Percentiles rank a stretch among this genome's conserved stretches.
Conservation (phyloP, 2,888 invertebrate genomes). For the Drosophila neotestacea region DNA sequence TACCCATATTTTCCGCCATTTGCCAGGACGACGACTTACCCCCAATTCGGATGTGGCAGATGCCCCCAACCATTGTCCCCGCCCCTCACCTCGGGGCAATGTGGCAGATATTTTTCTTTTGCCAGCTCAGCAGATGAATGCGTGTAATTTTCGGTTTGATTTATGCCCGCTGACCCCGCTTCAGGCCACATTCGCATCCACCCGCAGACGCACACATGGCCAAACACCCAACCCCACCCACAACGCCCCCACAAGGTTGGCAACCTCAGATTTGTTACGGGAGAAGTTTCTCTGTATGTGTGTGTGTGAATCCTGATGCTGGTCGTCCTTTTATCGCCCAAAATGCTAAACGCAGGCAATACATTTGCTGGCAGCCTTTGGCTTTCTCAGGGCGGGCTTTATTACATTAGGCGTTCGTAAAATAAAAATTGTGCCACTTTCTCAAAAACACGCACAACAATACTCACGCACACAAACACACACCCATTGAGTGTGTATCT, state of each 20-base stretch:
- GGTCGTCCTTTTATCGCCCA: conserved; percentile 70
- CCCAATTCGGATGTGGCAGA: conserved; percentile 37
- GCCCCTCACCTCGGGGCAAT: conserved; percentile 50
- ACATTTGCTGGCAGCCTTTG: conserved; percentile 60
- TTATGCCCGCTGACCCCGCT: conserved; percentile 79
- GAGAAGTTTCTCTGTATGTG: conserved; percentile 17
- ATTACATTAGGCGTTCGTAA: conserved; percentile 80
- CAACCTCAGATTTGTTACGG: conserved; percentile 76
- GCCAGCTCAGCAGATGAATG: conserved; percentile 82
- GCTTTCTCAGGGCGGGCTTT: conserved; percentile 72
- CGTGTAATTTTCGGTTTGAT: conserved; percentile 83
- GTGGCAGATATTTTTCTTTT: conserved; percentile 79
- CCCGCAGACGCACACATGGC: conserved; percentile 56
- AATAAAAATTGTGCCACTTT: conserved; percentile 80
- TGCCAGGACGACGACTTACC: conserved; percentile 52
- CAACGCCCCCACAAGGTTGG: conserved; percentile 51
- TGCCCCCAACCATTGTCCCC: conserved; percentile 5
- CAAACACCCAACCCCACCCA: not conserved
- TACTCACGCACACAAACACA: conserved; percentile 38
- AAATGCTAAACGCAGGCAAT: conserved; percentile 80
- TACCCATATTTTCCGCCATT: conserved; percentile 82
- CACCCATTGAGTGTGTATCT: conserved; percentile 23
- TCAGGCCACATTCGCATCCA: conserved; percentile 51
- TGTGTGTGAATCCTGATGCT: conserved; percentile 44
- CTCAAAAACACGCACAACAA: conserved; percentile 71